Percentiles rank a stretch among this genome's conserved stretches.
Conservation (phyloP, 2,113 vertebrate species). For the Callaeas wilsoni region DNA sequence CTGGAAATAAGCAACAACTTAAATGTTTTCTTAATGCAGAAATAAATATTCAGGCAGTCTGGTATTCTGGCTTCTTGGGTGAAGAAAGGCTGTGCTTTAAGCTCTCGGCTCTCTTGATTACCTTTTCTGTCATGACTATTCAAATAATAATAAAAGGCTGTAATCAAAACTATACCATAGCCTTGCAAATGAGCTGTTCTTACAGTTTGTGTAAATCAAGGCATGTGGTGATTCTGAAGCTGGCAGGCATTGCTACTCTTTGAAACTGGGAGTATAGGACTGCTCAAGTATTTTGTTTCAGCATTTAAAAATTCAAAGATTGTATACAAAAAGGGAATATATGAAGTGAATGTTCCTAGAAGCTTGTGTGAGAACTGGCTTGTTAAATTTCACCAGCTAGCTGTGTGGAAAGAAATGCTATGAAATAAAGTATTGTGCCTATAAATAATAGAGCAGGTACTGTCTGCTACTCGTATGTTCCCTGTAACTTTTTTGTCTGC, state of each 20-base stretch:
- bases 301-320: not conserved
- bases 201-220: not conserved
- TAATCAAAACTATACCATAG: not conserved
- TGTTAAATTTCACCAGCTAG: constrained; percentile 5
- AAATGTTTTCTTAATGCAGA: not conserved
- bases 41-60: not conserved
- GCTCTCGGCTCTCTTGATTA: not conserved
- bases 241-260: not conserved
- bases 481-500: not conserved
- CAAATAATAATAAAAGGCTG: not conserved
- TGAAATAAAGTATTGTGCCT: constrained; percentile 1
- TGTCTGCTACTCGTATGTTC: not conserved
- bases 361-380: not conserved
- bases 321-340: not conserved
- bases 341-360: not conserved
- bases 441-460: not conserved
- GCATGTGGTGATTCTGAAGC: not conserved
- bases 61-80: not conserved
- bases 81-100: not conserved
- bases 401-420: not conserved
- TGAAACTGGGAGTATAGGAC: not conserved
- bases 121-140: not conserved
- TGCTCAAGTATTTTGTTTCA: constrained; percentile 32
- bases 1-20: not conserved
- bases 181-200: not conserved